These are phyloP conservation scores for Plectropomus leopardus DNA, from an alignment of 2,113 vertebrate genomes.

Conservation along the genomic window DNA sequence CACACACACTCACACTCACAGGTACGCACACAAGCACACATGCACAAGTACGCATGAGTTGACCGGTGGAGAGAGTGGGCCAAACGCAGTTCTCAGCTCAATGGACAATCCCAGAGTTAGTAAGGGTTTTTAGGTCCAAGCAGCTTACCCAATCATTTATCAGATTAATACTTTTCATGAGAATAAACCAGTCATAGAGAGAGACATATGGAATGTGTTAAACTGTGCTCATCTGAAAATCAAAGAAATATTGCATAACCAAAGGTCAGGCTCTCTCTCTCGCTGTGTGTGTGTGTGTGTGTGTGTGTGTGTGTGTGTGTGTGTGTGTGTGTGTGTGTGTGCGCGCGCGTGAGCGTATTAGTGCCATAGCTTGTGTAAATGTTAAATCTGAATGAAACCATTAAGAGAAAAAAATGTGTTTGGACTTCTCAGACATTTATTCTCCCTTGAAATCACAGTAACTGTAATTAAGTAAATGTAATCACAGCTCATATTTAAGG, in stretches of 20 bases:
- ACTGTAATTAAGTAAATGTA: conserved; percentile 23
- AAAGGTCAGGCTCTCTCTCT: conserved; percentile 50
- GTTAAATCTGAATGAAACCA: conserved; percentile 59
- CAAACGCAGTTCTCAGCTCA: conserved; percentile 72
- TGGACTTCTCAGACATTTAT: neutral
- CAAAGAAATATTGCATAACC: conserved; percentile 74
- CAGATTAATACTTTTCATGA: conserved; percentile 83
- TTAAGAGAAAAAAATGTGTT: conserved; percentile 2
- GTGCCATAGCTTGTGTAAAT: conserved; percentile 13
- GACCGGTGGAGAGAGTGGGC: conserved; percentile 55
- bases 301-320: neutral
- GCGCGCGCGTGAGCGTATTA: neutral
- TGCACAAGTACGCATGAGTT: conserved; percentile 47
- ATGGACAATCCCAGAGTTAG: conserved; percentile 78
- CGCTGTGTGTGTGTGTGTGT: neutral
- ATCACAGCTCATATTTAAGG: conserved; percentile 15
- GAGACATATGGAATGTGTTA: conserved; percentile 77
- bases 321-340: conserved; percentile 2
- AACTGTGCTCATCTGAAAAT: conserved; percentile 66
- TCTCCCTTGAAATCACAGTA: conserved; percentile 24
- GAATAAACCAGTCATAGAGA: conserved; percentile 77
- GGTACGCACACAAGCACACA: conserved; percentile 14
- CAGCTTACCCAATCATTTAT: conserved; percentile 82
- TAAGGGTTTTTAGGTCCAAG: conserved; percentile 76
- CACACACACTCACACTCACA: conserved; percentile 14